Conservation (phyloP, 1,140 invertebrate species). For the Cotesia vestalis region DNA sequence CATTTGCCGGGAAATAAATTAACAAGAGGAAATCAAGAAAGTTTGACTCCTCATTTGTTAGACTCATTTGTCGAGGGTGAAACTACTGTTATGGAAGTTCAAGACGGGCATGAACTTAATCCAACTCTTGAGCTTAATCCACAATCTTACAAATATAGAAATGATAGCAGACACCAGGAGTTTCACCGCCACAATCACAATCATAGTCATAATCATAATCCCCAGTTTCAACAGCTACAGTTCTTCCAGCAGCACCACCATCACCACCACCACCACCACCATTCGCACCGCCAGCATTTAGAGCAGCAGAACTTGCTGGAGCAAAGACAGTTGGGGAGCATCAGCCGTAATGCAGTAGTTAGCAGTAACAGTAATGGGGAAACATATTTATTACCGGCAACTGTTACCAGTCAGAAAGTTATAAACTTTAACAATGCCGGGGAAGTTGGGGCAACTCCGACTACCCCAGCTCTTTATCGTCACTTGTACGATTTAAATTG, state of each 20-base stretch:
- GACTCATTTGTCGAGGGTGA: too few relatives aligned
- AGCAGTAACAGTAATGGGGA: constrained; percentile 38
- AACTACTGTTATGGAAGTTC: too few relatives aligned
- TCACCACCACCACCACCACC: too few relatives aligned
- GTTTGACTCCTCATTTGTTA: background rate
- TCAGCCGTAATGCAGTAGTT: constrained; percentile 19
- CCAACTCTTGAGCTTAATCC: background rate
- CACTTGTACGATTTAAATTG: constrained; percentile 56
- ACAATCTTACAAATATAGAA: constrained; percentile 25
- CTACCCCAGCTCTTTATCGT: constrained; percentile 54
- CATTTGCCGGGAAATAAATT: constrained; percentile 8
- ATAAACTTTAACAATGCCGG: constrained; percentile 47
- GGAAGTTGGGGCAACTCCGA: too few relatives aligned
- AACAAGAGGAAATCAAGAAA: background rate
- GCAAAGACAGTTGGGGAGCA: too few relatives aligned
- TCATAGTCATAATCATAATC: too few relatives aligned
- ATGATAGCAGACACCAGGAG: background rate
- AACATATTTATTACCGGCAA: constrained; percentile 46
- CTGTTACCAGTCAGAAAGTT: constrained; percentile 51
- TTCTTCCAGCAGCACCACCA: too few relatives aligned
- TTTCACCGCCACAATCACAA: background rate
- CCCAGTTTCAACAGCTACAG: too few relatives aligned
- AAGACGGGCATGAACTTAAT: constrained; percentile 7
- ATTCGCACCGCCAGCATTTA: background rate
- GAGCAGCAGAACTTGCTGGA: constrained; percentile 37